phyloP scores from a whole-genome alignment of 2,888 invertebrate species.

The Malthinus seriepunctatus region DNA sequence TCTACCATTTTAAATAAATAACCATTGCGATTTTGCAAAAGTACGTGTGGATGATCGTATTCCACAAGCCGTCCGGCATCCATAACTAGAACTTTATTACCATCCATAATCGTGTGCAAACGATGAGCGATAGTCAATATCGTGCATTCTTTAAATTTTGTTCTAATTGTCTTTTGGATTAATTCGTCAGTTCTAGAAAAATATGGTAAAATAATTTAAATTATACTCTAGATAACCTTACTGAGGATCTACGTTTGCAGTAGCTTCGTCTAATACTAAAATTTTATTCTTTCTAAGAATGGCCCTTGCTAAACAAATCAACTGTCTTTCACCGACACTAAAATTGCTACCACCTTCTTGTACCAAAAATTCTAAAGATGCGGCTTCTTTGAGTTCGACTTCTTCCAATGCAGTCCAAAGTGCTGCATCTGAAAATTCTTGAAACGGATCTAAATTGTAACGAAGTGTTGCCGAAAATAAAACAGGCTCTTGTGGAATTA shows the following conservation, averaged over 20 bases:
- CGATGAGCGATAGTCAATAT: slow-evolving; percentile 83
- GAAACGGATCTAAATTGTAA: slow-evolving; percentile 83
- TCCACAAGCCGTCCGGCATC: slow-evolving; percentile 77
- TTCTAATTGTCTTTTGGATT: slow-evolving; percentile 75
- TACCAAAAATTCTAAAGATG: slow-evolving; percentile 66
- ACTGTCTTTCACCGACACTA: slow-evolving; percentile 85
- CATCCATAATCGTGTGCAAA: slow-evolving; percentile 83
- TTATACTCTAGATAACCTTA: slow-evolving; percentile 48
- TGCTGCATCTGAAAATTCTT: slow-evolving; percentile 68
- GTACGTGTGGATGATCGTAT: slow-evolving; percentile 73
- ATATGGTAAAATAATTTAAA: neutral
- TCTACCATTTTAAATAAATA: slow-evolving; percentile 69
- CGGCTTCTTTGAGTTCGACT: slow-evolving; percentile 77
- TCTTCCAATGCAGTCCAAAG: slow-evolving; percentile 77
- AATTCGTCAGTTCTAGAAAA: slow-evolving; percentile 64
- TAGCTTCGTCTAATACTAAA: slow-evolving; percentile 86
- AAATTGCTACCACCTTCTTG: slow-evolving; percentile 80
- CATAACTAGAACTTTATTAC: slow-evolving; percentile 79
- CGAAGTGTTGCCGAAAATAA: slow-evolving; percentile 78
- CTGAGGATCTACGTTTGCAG: slow-evolving; percentile 88
- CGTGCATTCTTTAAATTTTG: slow-evolving; percentile 74
- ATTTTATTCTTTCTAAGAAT: slow-evolving; percentile 78
- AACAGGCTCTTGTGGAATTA: slow-evolving; percentile 58
- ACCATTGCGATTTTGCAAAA: slow-evolving; percentile 64
- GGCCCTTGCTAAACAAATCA: slow-evolving; percentile 84